Evolutionary conservation across 92 coral and sea anemone genomes (phyloP).

Genomic region (Umimayanthus chanpuru): DNA sequence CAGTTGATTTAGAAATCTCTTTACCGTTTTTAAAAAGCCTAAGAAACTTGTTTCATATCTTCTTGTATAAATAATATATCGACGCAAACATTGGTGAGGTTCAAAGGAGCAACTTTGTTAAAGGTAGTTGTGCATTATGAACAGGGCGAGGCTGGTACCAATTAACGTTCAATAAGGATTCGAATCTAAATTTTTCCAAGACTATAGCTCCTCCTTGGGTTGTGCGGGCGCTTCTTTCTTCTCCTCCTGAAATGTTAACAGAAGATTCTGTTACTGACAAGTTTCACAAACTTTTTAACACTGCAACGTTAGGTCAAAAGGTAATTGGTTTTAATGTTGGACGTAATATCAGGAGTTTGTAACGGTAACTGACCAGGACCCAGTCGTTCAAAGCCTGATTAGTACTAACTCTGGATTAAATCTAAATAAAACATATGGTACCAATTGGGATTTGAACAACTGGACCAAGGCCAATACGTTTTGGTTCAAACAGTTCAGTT

Average conservation of each 20-base stretch:
- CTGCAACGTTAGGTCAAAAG: neutral
- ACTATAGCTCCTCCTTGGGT: conserved; percentile 87
- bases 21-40: conserved; percentile 4
- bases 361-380: no score
- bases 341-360: no score
- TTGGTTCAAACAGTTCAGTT: neutral
- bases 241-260: conserved; percentile 65
- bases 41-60: conserved; percentile 5
- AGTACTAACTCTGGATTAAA: no score
- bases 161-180: conserved; percentile 16
- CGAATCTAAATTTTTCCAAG: neutral
- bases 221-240: conserved; percentile 97
- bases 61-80: conserved; percentile 35
- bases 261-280: neutral
- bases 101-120: neutral
- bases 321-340: neutral
- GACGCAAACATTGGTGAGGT: neutral
- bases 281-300: no score
- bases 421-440: no score
- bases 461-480: no score
- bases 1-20: neutral
- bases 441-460: no score
- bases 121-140: neutral
- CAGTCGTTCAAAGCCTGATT: no score
- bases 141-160: conserved; percentile 6